phyloP scores from a whole-genome alignment of 2,797 vertebrate species.

The Tamandua tetradactyla region DNA sequence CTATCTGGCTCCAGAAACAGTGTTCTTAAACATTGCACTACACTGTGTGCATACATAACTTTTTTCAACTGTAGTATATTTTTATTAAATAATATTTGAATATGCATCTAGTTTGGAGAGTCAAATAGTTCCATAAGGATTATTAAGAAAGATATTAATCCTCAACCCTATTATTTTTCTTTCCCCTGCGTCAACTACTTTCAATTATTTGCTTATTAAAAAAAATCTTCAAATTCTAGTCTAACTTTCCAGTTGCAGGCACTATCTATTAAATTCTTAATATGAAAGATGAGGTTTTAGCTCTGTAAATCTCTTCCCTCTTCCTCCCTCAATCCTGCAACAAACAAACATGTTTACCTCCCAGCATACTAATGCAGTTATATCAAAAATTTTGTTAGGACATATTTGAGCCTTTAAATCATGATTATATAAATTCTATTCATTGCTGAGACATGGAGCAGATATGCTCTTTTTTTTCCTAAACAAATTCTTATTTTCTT shows the following conservation, averaged over 20 bases:
- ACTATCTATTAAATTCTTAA: neutral
- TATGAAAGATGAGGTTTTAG: neutral
- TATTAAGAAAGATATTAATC: neutral
- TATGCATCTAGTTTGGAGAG: neutral
- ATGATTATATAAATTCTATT: neutral
- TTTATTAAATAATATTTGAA: neutral
- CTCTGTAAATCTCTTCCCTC: neutral
- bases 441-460: neutral
- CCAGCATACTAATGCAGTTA: neutral
- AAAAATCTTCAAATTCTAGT: neutral
- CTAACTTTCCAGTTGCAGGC: neutral
- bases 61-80: neutral
- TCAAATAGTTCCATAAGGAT: neutral
- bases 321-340: neutral
- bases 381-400: neutral
- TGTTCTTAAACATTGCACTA: neutral
- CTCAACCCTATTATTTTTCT: neutral
- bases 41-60: neutral
- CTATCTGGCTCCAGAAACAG: neutral
- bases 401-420: neutral
- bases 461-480: neutral
- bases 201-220: neutral
- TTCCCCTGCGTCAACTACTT: neutral
- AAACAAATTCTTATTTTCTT: conserved; percentile 19
- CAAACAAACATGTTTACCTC: neutral